Base-by-base conservation (phyloP, 2,113 vertebrate genomes). In the Bubo scandiacus region DNA sequence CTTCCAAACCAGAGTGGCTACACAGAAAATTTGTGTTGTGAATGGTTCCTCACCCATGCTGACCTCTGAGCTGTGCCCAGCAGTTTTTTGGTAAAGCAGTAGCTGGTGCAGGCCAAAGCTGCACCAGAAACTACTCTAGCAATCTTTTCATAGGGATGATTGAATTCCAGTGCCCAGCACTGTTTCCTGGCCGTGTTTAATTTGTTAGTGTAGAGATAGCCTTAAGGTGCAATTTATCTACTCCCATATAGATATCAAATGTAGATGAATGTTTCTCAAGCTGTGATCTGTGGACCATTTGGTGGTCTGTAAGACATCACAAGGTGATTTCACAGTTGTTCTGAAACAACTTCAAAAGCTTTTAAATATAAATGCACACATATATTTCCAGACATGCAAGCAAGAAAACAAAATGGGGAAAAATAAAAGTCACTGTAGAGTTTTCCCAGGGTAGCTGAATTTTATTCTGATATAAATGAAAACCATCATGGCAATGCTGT, bases 321-420 rank as follows among this genome's bases (percentile, higher is more conserved):
- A 79, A 96, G 52, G 78, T 90, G 78, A 77, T 80, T 96, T 94
- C 87, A 83, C n/a, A 43, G 57, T 52, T 80, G 49, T 88, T 92
- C 87, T 90, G 90, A 86, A 94, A 42, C 49, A 70, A 12, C 15
- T 49, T 93, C 67, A 66, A 93, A 86, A 86, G 51, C 65, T 82
- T 75, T 65, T 84, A 52, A 87, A 87, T 65, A 91, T 40, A 78
- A 81, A 59, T 71, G 26, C 38, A 52, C 45, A 63, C 7, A 74
- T 42, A 71, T 71, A 55, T 96, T 81, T 94, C 59, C 65, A 87
- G 73, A 21, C 47, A 65, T 72, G 26, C 47, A 75, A 91, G 61
- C 15, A 81, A 75, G 36, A 92, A 94, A 79, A 92, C 25, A 92
- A 91, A 79, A 67, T 52, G 27, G 21, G n/a, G 26, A 61, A 85